phyloP scores from a whole-genome alignment of 2,888 invertebrate species.

The Cataglyphis albicans region DNA sequence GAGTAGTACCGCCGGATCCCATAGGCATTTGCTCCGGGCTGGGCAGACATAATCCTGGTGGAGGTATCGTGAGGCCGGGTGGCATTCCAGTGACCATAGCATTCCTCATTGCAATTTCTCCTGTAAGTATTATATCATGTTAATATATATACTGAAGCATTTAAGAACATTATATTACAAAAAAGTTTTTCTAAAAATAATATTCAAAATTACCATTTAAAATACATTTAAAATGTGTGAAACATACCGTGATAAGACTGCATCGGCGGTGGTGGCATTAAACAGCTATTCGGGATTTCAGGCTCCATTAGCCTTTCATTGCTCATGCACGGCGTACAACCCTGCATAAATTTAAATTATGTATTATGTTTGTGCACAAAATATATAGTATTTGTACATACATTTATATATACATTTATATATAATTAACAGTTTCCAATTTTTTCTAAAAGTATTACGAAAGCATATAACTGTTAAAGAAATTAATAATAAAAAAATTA shows the following conservation, averaged over 20 bases:
- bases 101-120: conserved; percentile 82
- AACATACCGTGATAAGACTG: conserved; percentile 82
- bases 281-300: conserved; percentile 80
- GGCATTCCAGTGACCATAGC: conserved; percentile 82
- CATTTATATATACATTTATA: background rate
- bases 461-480: background rate
- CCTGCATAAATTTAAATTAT: conserved; percentile 69
- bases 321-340: conserved; percentile 80
- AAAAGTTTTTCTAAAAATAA: background rate
- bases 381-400: background rate
- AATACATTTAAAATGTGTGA: conserved; percentile 20
- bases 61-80: conserved; percentile 82
- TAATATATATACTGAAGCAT: background rate
- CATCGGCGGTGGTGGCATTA: conserved; percentile 82
- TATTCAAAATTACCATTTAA: background rate
- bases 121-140: conserved; percentile 58
- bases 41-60: conserved; percentile 83
- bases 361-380: background rate
- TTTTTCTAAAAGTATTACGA: background rate
- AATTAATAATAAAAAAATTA: conserved; percentile 5
- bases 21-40: conserved; percentile 82
- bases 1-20: conserved; percentile 76
- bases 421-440: background rate
- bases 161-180: background rate
- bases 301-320: conserved; percentile 81